phyloP scores from a whole-genome alignment of 2,888 invertebrate genomes.

The Lithophane ornitopus region DNA sequence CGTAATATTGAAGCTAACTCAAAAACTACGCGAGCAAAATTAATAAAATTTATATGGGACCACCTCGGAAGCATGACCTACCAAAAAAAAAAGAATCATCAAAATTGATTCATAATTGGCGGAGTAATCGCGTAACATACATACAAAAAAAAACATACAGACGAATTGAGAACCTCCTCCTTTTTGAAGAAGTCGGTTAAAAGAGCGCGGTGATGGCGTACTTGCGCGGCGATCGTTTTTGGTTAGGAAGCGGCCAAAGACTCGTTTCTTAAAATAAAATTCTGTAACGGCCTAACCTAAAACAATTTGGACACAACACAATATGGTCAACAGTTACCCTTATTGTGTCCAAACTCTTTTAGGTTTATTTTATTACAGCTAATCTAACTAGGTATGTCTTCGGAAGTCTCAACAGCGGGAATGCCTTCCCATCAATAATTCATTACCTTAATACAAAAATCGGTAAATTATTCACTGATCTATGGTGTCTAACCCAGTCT shows the following conservation, averaged over 20 bases:
- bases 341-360: neutral
- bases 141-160: too few species aligned
- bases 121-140: too few species aligned
- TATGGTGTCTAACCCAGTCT: neutral
- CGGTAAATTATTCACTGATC: neutral
- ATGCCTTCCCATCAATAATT: neutral
- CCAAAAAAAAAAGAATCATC: too few species aligned
- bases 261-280: neutral
- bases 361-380: neutral
- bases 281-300: neutral
- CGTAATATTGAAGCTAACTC: too few species aligned
- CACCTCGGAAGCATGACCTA: too few species aligned
- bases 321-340: neutral
- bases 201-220: neutral
- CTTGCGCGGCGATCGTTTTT: neutral
- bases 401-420: neutral
- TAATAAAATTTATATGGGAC: too few species aligned
- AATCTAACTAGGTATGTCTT: neutral
- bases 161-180: too few species aligned
- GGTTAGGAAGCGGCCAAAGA: neutral
- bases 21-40: too few species aligned
- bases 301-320: neutral
- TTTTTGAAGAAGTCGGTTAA: too few species aligned
- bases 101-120: too few species aligned
- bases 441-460: neutral